Base-by-base conservation (phyloP, 1,140 invertebrate species). In the Matsumurasca onukii region DNA sequence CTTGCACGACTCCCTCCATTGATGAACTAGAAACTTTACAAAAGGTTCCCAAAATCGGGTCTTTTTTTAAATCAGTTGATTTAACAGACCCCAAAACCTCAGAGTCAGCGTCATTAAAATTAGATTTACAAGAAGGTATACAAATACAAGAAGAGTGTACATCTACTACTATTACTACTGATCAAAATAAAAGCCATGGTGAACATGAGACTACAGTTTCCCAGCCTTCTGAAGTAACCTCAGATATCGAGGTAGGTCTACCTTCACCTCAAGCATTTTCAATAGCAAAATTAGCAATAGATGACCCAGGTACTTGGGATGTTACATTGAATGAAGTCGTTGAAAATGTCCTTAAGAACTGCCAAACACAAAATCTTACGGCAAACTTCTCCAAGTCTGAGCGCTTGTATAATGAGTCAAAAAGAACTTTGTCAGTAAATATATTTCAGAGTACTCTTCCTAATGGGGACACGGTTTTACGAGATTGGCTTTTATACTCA, bases 401-500 rank as follows among this genome's bases (percentile, higher is more conserved):
- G 5, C 24, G 51, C 5, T 20, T 13, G 9, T 55, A 55, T 55
- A 55, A 55, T 13, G 24, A 55, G 12, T 13, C 51, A 15, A 24
- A 15, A 15, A 12, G 51, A 15, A 12, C 15, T n/a, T 22, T 55
- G 5, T 12, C 5, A 12, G 51, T 55, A 55, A 55, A n/a, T 55
- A 13, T 12, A 13, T 55, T 55, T 55, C 51, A 13, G 51, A 22
- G n/a, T 12, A 22, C 12, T 15, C 12, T 20, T 13, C 5, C 15
- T 15, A 55, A 24, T 55, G 51, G 51, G 5, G 51, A 55, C 12
- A 55, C 15, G 12, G 12, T 55, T 22, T 12, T 13, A 55, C 15
- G 24, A 55, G 51, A 55, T 24, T 61, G 57, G 57, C 57, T 61
- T 29, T 24, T 61, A 15, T 61, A 61, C 27, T 61, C 27, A 25